phyloP scores from a whole-genome alignment of 2,888 invertebrate species.

The Globia sparganii region DNA sequence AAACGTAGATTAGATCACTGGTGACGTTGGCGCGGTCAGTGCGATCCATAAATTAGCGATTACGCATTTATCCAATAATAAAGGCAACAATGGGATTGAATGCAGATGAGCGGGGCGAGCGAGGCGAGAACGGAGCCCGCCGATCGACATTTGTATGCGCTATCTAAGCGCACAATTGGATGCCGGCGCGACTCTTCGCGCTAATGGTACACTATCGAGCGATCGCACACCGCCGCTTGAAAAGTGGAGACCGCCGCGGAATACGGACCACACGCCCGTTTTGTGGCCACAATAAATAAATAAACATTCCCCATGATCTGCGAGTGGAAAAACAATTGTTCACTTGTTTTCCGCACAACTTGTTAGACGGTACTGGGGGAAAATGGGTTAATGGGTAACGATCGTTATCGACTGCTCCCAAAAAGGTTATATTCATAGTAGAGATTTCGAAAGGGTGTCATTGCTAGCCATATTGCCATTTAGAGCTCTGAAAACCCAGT shows the following conservation, averaged over 20 bases:
- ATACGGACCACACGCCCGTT: slow-evolving; percentile 86
- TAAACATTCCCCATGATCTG: slow-evolving; percentile 74
- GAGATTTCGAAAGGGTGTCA: slow-evolving; percentile 36
- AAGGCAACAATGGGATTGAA: slow-evolving; percentile 90
- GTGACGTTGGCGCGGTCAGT: slow-evolving; percentile 77
- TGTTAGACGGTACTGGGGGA: slow-evolving; percentile 21
- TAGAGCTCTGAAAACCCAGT: neutral
- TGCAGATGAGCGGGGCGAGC: slow-evolving; percentile 87
- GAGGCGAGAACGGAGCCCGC: slow-evolving; percentile 74
- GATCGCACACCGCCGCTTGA: slow-evolving; percentile 85
- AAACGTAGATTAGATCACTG: slow-evolving; percentile 65
- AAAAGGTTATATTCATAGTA: slow-evolving; percentile 28
- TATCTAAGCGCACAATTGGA: slow-evolving; percentile 90
- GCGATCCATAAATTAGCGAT: slow-evolving; percentile 89
- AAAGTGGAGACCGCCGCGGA: slow-evolving; percentile 87
- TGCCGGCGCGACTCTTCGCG: slow-evolving; percentile 90
- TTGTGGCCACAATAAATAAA: slow-evolving; percentile 86
- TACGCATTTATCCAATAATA: slow-evolving; percentile 88
- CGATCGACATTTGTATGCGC: slow-evolving; percentile 90
- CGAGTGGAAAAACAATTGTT: slow-evolving; percentile 64
- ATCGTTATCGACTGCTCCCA: slow-evolving; percentile 15
- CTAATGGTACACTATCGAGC: slow-evolving; percentile 90
- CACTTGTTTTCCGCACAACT: slow-evolving; percentile 50
- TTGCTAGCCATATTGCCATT: slow-evolving; percentile 20
- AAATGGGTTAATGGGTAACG: slow-evolving; percentile 43